Percentiles rank a stretch among this genome's conserved stretches.
Conservation (phyloP, 2,797 vertebrate species). For the Craterocephalus amniculus region DNA sequence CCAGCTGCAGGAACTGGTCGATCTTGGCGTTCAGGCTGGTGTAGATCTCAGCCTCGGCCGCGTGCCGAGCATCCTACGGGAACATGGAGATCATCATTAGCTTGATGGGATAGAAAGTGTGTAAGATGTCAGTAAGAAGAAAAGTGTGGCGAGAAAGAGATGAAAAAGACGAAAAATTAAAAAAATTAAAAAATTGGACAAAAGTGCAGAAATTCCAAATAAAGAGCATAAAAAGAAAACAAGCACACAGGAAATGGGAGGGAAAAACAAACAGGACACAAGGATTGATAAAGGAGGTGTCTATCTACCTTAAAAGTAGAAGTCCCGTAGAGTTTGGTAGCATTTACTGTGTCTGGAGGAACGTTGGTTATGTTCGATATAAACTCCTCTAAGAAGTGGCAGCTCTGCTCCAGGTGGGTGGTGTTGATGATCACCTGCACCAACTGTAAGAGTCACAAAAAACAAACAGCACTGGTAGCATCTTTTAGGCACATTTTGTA, state of each 20-base stretch:
- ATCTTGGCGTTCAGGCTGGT: slow-evolving; percentile 97
- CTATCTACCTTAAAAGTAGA: slow-evolving; percentile 94
- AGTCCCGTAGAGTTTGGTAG: slow-evolving; percentile 94
- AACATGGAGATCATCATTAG: background rate
- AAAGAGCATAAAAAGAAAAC: background rate
- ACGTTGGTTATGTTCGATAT: slow-evolving; percentile 98
- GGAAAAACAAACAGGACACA: background rate
- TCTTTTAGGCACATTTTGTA: no score
- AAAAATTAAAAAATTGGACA: no score
- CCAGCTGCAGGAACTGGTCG: slow-evolving; percentile 97
- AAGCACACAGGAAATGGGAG: background rate
- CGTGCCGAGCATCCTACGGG: slow-evolving; percentile 91
- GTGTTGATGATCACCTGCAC: slow-evolving; percentile 99
- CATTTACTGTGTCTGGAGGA: slow-evolving; percentile 90
- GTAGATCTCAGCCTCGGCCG: slow-evolving; percentile 97
- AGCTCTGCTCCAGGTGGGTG: slow-evolving; percentile 95
- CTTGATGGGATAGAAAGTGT: background rate
- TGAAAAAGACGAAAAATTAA: background rate
- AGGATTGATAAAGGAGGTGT: background rate
- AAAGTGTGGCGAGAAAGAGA: background rate
- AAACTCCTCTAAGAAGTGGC: slow-evolving; percentile 95
- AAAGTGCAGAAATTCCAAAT: background rate
- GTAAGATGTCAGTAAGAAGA: background rate
- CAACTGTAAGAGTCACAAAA: slow-evolving; percentile 75
- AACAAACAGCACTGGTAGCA: background rate